Conservation (phyloP, 2,888 invertebrate genomes). For the Andrena flavipes region DNA sequence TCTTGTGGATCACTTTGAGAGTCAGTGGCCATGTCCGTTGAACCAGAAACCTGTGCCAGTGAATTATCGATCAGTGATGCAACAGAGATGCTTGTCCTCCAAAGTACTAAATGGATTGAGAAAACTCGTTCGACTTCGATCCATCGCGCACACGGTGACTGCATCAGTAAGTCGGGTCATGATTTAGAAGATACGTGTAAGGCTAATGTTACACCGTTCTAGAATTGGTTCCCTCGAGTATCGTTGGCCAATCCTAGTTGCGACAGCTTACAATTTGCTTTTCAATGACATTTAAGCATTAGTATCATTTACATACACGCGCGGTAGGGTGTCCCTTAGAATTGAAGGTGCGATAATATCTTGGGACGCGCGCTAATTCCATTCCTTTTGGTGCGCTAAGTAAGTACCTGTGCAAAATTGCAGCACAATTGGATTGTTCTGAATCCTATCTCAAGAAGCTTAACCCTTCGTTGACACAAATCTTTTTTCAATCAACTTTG, state of each 20-base stretch:
- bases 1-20: constrained; percentile 54
- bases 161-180: constrained; percentile 8
- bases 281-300: not conserved
- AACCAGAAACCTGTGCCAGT: constrained; percentile 42
- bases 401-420: no score
- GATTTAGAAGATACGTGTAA: constrained; percentile 17
- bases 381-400: no score
- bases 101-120: constrained; percentile 53
- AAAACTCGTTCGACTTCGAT: constrained; percentile 43
- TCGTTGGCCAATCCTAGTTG: not conserved
- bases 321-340: no score
- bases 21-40: constrained; percentile 39
- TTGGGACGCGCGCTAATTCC: no score
- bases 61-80: constrained; percentile 56
- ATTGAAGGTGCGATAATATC: no score
- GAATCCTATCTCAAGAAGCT: no score
- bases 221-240: not conserved
- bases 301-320: no score
- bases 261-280: not conserved
- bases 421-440: no score
- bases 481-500: no score
- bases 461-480: no score
- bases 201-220: not conserved
- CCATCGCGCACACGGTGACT: constrained; percentile 2
- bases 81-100: constrained; percentile 21